phyloP scores from a whole-genome alignment of 2,888 invertebrate species.

The Rotaria magnacalcarata region DNA sequence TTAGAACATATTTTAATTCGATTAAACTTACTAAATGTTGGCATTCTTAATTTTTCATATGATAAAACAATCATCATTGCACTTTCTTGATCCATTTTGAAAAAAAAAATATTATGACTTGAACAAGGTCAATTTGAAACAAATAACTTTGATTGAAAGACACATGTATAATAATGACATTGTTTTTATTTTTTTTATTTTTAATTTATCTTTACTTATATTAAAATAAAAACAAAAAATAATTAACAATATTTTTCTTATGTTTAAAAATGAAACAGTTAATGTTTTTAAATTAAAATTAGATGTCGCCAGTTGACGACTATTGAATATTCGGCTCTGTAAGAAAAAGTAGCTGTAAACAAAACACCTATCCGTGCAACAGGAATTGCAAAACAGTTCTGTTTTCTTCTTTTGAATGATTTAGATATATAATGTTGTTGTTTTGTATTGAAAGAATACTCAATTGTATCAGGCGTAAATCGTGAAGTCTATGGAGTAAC shows the following conservation, averaged over 20 bases:
- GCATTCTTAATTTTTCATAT: slow-evolving; percentile 22
- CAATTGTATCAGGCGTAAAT: neutral
- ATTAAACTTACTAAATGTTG: neutral
- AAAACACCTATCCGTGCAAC: neutral
- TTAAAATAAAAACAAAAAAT: neutral
- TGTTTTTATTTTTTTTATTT: neutral
- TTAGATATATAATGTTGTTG: neutral
- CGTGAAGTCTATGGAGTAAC: too few relatives aligned
- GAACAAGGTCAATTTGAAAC: neutral
- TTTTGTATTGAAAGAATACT: neutral
- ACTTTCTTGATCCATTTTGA: slow-evolving; percentile 12
- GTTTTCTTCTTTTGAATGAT: neutral
- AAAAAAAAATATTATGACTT: neutral
- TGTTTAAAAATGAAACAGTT: too few relatives aligned
- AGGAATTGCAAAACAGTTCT: neutral
- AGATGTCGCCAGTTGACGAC: neutral
- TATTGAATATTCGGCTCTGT: neutral
- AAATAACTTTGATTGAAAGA: neutral
- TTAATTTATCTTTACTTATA: neutral
- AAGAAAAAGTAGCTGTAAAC: neutral
- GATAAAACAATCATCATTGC: slow-evolving; percentile 23
- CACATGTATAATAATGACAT: neutral
- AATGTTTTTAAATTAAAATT: neutral
- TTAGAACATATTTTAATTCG: too few relatives aligned
- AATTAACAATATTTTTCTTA: neutral